Conservation (phyloP, 2,113 vertebrate species). For the Nyctereutes procyonoides region DNA sequence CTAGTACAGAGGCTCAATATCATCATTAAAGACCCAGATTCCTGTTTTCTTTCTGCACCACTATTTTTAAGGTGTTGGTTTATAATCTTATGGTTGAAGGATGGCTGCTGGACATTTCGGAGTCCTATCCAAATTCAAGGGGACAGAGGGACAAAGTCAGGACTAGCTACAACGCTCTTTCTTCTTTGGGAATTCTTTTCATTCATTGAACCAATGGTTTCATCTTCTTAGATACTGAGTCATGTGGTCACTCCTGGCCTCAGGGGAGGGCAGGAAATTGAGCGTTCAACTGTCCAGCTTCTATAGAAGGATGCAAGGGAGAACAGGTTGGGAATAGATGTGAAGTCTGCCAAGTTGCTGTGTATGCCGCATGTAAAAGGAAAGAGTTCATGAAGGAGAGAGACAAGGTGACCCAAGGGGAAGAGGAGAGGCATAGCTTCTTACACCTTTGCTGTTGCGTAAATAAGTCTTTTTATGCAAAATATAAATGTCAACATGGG, state of each 20-base stretch:
- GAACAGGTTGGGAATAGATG: neutral
- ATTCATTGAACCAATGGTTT: neutral
- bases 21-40: neutral
- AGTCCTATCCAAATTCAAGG: neutral
- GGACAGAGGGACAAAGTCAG: neutral
- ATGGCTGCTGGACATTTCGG: neutral
- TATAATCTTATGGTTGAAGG: neutral
- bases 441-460: neutral
- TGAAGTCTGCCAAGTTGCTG: neutral
- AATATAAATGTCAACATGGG: neutral
- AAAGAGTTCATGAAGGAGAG: neutral
- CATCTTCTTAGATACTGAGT: neutral
- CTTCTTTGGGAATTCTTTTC: neutral
- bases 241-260: neutral
- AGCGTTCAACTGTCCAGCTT: neutral
- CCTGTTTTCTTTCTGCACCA: neutral
- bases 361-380: neutral
- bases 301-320: neutral
- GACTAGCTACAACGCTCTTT: neutral
- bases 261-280: neutral
- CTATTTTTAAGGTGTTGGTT: neutral
- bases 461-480: conserved; percentile 1
- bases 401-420: neutral
- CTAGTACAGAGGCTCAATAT: neutral
- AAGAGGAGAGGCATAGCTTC: neutral